These are phyloP conservation scores for Oppia nitens DNA, from an alignment of 1,140 invertebrate species.

Conservation along the genomic window DNA sequence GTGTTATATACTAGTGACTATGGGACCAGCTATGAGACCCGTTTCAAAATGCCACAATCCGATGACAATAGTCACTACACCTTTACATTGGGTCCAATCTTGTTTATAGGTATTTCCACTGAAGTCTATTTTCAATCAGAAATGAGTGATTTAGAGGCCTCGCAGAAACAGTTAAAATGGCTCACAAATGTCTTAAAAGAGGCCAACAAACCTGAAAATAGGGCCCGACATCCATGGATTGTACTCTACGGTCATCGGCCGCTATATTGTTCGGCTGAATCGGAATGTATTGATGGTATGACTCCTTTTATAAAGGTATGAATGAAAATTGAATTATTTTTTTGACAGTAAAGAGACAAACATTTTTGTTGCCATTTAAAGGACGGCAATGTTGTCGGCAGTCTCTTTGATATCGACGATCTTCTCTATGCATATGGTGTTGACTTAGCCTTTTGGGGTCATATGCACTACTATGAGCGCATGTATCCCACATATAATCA, in stretches of 20 bases:
- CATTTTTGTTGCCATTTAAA: neutral
- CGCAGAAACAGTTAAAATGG: conserved; percentile 68
- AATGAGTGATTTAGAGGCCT: conserved; percentile 43
- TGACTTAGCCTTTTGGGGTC: conserved; percentile 81
- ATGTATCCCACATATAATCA: conserved; percentile 80
- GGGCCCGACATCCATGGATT: conserved; percentile 67
- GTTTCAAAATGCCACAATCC: conserved; percentile 53
- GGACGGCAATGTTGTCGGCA: too few species aligned
- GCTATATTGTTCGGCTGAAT: conserved; percentile 78
- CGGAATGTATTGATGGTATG: neutral
- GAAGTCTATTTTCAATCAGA: conserved; percentile 79
- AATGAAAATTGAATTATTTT: conserved; percentile 54
- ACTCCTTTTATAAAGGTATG: conserved; percentile 28
- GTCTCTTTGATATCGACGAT: conserved; percentile 46
- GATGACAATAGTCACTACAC: conserved; percentile 45
- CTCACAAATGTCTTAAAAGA: conserved; percentile 54
- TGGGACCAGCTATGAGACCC: neutral
- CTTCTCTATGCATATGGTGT: conserved; percentile 72
- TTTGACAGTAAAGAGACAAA: neutral
- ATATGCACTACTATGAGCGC: conserved; percentile 88
- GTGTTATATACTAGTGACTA: neutral
- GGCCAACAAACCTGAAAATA: conserved; percentile 38
- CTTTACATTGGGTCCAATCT: conserved; percentile 71
- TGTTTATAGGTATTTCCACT: conserved; percentile 77
- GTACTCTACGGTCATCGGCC: conserved; percentile 83